A percentile compares a stretch with the other conserved stretches of the same genome.
Conservation (phyloP, 2,113 vertebrate species). For the Fregata magnificens region DNA sequence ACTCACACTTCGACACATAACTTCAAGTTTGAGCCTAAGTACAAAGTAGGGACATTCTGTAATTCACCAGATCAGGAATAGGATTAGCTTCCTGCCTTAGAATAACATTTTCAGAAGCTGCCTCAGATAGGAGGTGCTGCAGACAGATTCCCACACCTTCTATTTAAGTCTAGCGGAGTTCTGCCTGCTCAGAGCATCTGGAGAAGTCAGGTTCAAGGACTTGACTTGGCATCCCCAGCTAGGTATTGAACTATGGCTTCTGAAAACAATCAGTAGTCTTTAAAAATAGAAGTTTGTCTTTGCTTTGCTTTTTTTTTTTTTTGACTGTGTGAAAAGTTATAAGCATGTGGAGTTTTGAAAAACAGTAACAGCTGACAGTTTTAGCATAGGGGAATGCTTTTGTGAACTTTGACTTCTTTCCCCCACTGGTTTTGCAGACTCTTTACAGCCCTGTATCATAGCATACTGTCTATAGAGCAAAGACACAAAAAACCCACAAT, state of each 20-base stretch:
- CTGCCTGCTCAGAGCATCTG: neutral
- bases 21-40: neutral
- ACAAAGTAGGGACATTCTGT: neutral
- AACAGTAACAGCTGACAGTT: neutral
- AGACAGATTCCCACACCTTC: slow-evolving; percentile 6
- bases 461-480: neutral
- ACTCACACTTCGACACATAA: neutral
- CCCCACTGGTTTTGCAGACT: neutral
- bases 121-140: neutral
- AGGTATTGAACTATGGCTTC: neutral
- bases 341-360: neutral
- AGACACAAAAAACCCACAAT: neutral
- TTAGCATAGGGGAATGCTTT: neutral
- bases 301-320: neutral
- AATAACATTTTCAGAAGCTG: slow-evolving; percentile 28
- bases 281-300: neutral
- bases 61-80: neutral
- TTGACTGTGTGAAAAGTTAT: neutral
- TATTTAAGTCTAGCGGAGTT: neutral
- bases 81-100: slow-evolving; percentile 1
- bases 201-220: neutral
- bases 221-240: neutral
- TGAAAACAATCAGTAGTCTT: slow-evolving; percentile 6
- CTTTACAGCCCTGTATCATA: neutral
- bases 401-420: neutral